Percentiles rank a stretch among this genome's conserved stretches.
Conservation (phyloP, 2,797 vertebrate genomes). For the Gymnocypris eckloni region DNA sequence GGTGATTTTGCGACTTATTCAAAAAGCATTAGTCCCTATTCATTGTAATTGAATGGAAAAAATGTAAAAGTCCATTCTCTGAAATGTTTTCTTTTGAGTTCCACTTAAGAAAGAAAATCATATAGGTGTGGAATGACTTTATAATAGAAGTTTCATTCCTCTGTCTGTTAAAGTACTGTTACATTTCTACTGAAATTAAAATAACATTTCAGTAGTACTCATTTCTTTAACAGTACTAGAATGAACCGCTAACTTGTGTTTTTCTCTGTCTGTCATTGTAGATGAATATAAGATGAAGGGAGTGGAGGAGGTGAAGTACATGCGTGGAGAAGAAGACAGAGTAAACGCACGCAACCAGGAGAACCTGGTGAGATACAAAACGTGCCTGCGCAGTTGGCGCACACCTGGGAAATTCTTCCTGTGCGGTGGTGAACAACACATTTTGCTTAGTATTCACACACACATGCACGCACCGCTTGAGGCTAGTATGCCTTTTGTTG, state of each 20-base stretch:
- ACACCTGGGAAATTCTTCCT: not conserved
- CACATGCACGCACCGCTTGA: not conserved
- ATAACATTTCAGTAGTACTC: not conserved
- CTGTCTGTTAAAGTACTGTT: too few species aligned
- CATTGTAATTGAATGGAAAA: not conserved
- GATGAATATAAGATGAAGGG: slow-evolving; percentile 99
- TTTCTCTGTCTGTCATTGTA: slow-evolving; percentile 66
- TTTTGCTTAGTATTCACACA: slow-evolving; percentile 6
- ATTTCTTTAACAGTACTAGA: not conserved
- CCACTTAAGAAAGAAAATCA: not conserved
- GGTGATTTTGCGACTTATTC: not conserved
- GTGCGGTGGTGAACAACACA: not conserved
- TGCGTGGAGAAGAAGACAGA: slow-evolving; percentile 96
- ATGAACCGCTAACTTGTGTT: slow-evolving; percentile 7
- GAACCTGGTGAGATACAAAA: slow-evolving; percentile 90
- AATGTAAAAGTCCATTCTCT: not conserved
- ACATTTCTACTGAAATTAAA: too few species aligned
- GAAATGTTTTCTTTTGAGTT: not conserved
- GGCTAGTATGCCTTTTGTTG: slow-evolving; percentile 11
- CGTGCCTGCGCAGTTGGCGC: slow-evolving; percentile 30
- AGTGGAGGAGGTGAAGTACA: slow-evolving; percentile 99
- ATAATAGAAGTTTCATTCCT: not conserved
- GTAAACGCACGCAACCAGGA: slow-evolving; percentile 97
- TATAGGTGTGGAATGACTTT: not conserved
- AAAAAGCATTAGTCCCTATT: not conserved